phyloP scores from a whole-genome alignment of 2,113 vertebrate species.

The Crotalus tigris region DNA sequence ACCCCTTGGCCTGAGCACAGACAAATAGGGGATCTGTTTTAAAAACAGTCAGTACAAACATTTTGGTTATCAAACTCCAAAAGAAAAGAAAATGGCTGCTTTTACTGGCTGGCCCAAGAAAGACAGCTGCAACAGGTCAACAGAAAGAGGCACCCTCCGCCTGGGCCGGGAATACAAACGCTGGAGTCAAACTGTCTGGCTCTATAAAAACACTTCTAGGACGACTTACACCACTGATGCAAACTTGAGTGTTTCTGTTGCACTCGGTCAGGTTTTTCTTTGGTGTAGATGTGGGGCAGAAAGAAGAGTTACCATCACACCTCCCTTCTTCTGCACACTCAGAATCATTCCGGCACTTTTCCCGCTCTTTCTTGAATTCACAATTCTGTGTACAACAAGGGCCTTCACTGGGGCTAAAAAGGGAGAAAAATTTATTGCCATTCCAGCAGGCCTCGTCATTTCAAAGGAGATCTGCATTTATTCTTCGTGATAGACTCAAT shows the following conservation, averaged over 20 bases:
- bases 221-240: constrained; percentile 84
- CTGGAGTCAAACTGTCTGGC: background rate
- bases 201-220: background rate
- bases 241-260: constrained; percentile 89
- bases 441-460: background rate
- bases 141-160: too few species aligned
- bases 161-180: background rate
- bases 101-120: background rate
- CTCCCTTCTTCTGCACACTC: constrained; percentile 83
- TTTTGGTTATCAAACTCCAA: background rate
- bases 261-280: constrained; percentile 87
- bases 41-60: background rate
- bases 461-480: too few species aligned
- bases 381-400: constrained; percentile 86
- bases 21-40: background rate
- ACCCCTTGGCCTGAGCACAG: background rate
- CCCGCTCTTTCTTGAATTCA: constrained; percentile 65
- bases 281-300: constrained; percentile 83
- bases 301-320: constrained; percentile 79
- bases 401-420: constrained; percentile 88
- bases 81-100: background rate
- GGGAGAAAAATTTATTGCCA: background rate
- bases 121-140: background rate
- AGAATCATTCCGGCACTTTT: constrained; percentile 80
- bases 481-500: background rate